Base-by-base conservation (phyloP, 2,797 vertebrate genomes). In the Cuculus canorus region DNA sequence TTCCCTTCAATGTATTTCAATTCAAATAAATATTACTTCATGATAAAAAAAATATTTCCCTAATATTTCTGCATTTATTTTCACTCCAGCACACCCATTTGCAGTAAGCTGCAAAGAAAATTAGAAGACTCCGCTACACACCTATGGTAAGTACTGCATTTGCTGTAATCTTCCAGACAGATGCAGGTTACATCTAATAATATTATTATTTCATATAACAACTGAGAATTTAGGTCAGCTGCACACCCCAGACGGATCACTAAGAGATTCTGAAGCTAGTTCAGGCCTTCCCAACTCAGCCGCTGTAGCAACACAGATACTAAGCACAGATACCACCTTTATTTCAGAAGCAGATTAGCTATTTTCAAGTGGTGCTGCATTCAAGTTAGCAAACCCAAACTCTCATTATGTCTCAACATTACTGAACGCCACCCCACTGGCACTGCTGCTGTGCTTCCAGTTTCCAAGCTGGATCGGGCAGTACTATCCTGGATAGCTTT, bases 391-490 rank as follows among this genome's bases (percentile, higher is more conserved):
- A 70, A 86, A 70, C 2, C 30, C 22, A 27, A 69, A 17, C 53
- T 47, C 45, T 30, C 28, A 23, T 8, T 10, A 10, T 2, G 5
- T 27, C 64, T 85, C 11, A 0, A 7, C 70, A 77, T 11, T 2
- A 16, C 61, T 45, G 39, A 80, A 24, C 39, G 53, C 11, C 63
- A 82, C 17, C 18, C 23, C 56, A 52, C 35, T 25, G 4, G 27
- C 54, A 35, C 0, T 68, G 28, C 1, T 66, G 73, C 59, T 56
- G 77, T 24, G 73, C 4, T 93, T 72, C 88, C 92, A 91, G 77
- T 54, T 95, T 13, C 66, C 88, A 79, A 48, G 69, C 70, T 79
- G 86, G 83, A 88, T 0, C 23, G 54, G 82, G 59, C 82, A 88
- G 73, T 37, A 32, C 65, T 5, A 81, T 85, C 79, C 65, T 13